Conservation (phyloP, 2,888 invertebrate species). For the Schizaphis graminum region DNA sequence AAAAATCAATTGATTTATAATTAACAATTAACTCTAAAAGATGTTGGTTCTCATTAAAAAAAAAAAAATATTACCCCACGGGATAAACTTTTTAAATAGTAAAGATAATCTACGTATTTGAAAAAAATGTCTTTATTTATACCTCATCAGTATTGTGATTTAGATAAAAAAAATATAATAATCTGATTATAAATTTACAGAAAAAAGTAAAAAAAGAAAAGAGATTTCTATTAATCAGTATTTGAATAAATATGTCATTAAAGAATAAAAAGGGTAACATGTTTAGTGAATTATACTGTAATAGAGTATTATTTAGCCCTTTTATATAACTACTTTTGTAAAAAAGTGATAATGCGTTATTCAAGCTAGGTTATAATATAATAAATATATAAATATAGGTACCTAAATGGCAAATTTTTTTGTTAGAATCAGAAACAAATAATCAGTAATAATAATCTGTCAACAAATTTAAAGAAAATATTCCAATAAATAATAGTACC, state of each 20-base stretch:
- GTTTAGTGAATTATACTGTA: not conserved
- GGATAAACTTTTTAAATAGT: not conserved
- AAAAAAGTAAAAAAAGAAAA: not conserved
- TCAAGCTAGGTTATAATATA: not conserved
- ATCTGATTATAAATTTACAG: not conserved
- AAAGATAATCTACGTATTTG: not conserved
- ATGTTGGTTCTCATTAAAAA: not conserved
- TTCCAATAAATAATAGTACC: not conserved
- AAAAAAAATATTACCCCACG: not conserved
- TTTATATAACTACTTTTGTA: not conserved
- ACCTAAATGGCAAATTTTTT: not conserved
- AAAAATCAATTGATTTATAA: not conserved
- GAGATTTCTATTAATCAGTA: not conserved
- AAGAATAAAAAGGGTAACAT: not conserved
- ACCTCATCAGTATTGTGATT: not conserved
- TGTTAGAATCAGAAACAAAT: too few relatives aligned
- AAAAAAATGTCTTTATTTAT: not conserved
- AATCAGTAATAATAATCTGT: too few relatives aligned
- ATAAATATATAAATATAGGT: not conserved
- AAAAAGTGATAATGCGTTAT: not conserved
- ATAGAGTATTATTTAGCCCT: not conserved
- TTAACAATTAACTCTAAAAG: not conserved
- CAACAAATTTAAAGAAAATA: not conserved
- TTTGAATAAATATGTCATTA: not conserved
- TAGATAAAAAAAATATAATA: not conserved